These are phyloP conservation scores for Melikaiella ostensackeni DNA, from an alignment of 2,888 invertebrate genomes.

Conservation along the genomic window DNA sequence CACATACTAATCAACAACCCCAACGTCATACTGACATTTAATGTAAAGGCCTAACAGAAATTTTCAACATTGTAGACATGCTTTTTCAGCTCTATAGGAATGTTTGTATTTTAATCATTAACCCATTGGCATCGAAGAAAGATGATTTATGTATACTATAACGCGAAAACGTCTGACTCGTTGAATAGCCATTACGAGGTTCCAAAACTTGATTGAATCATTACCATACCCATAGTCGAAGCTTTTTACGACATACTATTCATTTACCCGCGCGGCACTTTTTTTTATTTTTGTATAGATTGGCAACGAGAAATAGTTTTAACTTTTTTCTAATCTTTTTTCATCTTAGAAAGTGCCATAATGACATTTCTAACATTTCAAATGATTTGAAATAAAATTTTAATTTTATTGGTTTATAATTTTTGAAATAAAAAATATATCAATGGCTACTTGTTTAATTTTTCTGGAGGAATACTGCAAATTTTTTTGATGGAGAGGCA, in stretches of 20 bases:
- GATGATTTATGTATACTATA: not conserved
- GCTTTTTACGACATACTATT: not conserved
- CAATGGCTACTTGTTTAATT: too few relatives aligned
- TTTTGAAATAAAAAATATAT: too few relatives aligned
- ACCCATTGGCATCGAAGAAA: not conserved
- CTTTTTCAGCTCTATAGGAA: not conserved
- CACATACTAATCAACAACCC: too few relatives aligned
- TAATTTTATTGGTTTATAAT: too few relatives aligned
- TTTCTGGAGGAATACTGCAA: too few relatives aligned
- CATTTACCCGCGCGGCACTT: not conserved
- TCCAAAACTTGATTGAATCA: slow-evolving; percentile 7
- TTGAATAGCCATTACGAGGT: not conserved
- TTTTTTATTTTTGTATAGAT: not conserved
- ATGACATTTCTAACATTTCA: not conserved
- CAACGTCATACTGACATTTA: too few relatives aligned
- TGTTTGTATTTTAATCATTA: not conserved
- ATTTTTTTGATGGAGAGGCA: too few relatives aligned
- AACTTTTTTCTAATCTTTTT: not conserved
- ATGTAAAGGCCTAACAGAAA: too few relatives aligned
- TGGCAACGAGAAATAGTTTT: not conserved
- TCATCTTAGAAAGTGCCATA: not conserved
- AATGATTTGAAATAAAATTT: not conserved
- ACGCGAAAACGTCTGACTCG: not conserved
- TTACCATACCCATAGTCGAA: not conserved
- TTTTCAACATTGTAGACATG: too few relatives aligned